Conservation (phyloP, 1,140 invertebrate genomes). For the Odontomachus brunneus region DNA sequence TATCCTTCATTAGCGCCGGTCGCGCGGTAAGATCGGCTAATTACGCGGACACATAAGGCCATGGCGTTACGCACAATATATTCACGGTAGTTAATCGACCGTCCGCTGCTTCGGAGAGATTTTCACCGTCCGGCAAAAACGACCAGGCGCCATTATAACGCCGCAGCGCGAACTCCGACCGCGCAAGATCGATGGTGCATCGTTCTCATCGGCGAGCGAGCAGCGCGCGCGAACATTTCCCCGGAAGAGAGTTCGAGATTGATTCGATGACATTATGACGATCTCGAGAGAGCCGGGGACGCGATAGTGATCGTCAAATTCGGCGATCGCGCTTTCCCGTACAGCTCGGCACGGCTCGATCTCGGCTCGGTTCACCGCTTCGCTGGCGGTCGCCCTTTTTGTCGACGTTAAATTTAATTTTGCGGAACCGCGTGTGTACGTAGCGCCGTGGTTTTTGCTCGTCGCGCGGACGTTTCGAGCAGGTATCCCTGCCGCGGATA, state of each 20-base stretch:
- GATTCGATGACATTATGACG: slow-evolving; percentile 50
- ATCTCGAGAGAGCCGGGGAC: neutral
- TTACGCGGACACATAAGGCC: slow-evolving; percentile 73
- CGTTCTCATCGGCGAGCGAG: slow-evolving; percentile 15
- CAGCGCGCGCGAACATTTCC: neutral
- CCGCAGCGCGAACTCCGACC: slow-evolving; percentile 55
- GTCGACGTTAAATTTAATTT: slow-evolving; percentile 40
- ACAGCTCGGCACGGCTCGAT: no score
- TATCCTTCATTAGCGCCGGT: slow-evolving; percentile 79
- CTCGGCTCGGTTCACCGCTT: neutral
- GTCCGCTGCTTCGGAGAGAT: slow-evolving; percentile 47
- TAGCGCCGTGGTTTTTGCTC: slow-evolving; percentile 21
- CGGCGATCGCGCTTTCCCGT: slow-evolving; percentile 14
- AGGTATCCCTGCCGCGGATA: slow-evolving; percentile 4
- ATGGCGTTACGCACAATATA: slow-evolving; percentile 73
- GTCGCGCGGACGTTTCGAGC: slow-evolving; percentile 1
- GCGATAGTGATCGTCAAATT: slow-evolving; percentile 46
- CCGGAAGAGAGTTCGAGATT: slow-evolving; percentile 30
- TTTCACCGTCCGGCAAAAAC: slow-evolving; percentile 21
- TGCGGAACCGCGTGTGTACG: slow-evolving; percentile 1
- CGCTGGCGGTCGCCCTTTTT: neutral
- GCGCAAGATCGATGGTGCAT: slow-evolving; percentile 58
- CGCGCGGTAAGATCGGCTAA: slow-evolving; percentile 77
- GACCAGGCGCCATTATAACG: slow-evolving; percentile 44
- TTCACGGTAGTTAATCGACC: slow-evolving; percentile 67